Evolutionary conservation across 2,113 vertebrate genomes (phyloP).

Genomic region (Podilymbus podiceps): DNA sequence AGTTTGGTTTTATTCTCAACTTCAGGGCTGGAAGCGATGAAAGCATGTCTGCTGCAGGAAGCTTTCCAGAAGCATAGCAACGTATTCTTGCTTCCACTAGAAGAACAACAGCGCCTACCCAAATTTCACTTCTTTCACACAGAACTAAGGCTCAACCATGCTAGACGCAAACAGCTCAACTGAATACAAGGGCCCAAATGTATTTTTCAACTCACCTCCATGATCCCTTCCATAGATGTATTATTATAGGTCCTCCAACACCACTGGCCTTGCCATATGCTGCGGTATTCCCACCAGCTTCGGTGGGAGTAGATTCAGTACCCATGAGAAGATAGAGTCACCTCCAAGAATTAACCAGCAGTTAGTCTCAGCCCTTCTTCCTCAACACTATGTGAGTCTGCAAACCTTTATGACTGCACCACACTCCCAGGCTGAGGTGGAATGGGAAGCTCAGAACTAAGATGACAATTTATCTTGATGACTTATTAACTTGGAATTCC

Average conservation of each 20-base stretch:
- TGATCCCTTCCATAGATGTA: neutral
- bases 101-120: neutral
- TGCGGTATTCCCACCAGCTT: neutral
- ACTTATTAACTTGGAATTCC: neutral
- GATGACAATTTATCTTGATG: neutral
- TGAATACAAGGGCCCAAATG: neutral
- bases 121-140: neutral
- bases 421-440: neutral
- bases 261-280: neutral
- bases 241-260: neutral
- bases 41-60: neutral
- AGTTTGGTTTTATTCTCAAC: neutral
- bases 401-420: neutral
- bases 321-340: neutral
- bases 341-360: neutral
- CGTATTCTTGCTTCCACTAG: neutral
- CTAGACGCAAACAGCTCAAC: neutral
- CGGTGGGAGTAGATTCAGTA: neutral
- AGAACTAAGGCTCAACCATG: neutral
- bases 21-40: neutral
- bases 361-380: neutral
- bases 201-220: neutral
- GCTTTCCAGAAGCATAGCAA: neutral
- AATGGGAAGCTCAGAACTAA: neutral
- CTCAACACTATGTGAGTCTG: rapidly evolving